Conservation (phyloP, 2,113 vertebrate species). For the Thunnus thynnus region DNA sequence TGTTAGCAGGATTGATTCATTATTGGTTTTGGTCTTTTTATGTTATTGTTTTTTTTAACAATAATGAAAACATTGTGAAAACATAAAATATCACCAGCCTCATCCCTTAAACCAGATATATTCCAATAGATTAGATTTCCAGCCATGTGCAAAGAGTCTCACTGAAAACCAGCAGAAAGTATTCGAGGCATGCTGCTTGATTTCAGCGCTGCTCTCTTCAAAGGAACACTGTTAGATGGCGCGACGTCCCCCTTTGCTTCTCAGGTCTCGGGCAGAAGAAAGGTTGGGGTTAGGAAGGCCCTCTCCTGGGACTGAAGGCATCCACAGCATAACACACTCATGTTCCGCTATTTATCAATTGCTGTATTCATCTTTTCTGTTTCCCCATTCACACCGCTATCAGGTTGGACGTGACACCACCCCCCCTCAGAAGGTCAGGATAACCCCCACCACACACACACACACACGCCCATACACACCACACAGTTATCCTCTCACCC, state of each 20-base stretch:
- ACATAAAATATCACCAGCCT: not conserved
- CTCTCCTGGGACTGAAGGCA: conserved; percentile 86
- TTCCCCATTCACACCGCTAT: conserved; percentile 78
- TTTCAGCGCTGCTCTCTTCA: conserved; percentile 82
- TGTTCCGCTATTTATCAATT: conserved; percentile 83
- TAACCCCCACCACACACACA: conserved; percentile 29
- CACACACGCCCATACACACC: conserved; percentile 35
- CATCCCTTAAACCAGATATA: not conserved
- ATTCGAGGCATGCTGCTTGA: conserved; percentile 80
- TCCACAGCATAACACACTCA: conserved; percentile 81
- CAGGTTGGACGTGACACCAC: conserved; percentile 75
- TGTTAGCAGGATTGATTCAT: not conserved
- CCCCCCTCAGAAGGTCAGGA: conserved; percentile 49
- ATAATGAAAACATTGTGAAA: not conserved
- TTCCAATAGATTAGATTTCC: conserved; percentile 14
- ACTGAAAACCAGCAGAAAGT: conserved; percentile 66
- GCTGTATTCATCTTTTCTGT: conserved; percentile 80
- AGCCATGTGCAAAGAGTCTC: conserved; percentile 48
- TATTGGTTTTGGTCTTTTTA: not conserved
- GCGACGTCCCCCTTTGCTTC: conserved; percentile 71
- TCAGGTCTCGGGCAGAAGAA: conserved; percentile 76
- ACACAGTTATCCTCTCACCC: conserved; percentile 30
- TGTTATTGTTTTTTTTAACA: not conserved
- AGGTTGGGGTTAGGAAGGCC: conserved; percentile 75
- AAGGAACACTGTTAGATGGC: conserved; percentile 79